Evolutionary conservation across 2,888 invertebrate species (phyloP).

Genomic region (Lycaena phlaeas): DNA sequence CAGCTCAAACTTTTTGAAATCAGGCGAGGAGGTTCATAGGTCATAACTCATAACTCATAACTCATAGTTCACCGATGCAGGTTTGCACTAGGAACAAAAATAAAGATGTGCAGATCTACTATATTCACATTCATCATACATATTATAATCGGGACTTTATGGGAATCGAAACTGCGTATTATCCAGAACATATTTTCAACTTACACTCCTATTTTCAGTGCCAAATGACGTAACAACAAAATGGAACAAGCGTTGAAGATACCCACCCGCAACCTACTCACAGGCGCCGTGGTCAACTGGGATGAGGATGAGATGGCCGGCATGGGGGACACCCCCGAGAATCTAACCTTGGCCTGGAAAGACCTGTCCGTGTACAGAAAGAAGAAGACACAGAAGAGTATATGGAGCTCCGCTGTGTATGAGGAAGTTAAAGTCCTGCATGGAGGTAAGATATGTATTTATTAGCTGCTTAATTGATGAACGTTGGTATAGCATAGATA

Average conservation of each 20-base stretch:
- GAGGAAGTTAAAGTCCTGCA: constrained; percentile 69
- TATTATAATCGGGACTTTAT: too few relatives aligned
- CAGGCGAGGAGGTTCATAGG: too few relatives aligned
- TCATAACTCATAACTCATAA: too few relatives aligned
- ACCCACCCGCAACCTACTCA: constrained; percentile 57
- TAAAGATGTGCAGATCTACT: too few relatives aligned
- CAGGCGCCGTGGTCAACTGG: constrained; percentile 61
- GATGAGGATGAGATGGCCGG: constrained; percentile 52
- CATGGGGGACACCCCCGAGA: constrained; percentile 42
- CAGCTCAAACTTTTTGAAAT: too few relatives aligned
- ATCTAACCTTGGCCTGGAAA: constrained; percentile 67
- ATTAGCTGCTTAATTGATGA: too few relatives aligned
- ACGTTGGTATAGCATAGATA: too few relatives aligned
- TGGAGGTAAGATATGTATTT: constrained; percentile 48
- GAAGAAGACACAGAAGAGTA: constrained; percentile 58
- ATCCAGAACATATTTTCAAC: too few relatives aligned
- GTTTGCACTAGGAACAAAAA: too few relatives aligned
- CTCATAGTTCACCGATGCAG: too few relatives aligned
- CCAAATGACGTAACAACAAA: constrained; percentile 44
- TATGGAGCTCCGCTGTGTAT: constrained; percentile 60
- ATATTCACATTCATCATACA: too few relatives aligned
- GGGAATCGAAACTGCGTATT: too few relatives aligned
- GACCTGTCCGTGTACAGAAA: constrained; percentile 65
- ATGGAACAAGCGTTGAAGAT: constrained; percentile 41
- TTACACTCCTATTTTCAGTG: constrained; percentile 25